Evolutionary conservation across 2,797 vertebrate genomes (phyloP), one percentile per base, ranked within the genome.

Genomic region (Trichosurus vulpecula): DNA sequence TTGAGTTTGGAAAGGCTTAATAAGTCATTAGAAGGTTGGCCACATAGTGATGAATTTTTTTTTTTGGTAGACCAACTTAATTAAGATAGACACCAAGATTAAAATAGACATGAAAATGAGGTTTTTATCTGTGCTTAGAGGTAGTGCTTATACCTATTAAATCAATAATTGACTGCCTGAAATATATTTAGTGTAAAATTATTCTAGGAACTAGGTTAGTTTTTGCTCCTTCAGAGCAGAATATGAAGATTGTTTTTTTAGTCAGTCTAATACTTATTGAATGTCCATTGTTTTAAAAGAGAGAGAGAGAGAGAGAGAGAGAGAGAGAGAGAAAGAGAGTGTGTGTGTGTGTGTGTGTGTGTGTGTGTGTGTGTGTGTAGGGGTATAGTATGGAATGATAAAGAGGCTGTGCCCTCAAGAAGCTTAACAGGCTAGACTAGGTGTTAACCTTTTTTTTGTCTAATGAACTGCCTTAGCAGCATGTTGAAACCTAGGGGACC

Each of bases 1-100:
- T 91, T 92, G 66, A 61, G 19, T 94, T 94, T 92, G 55, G 93
- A 96, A 54, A 93, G 52, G 54, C 14, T 92, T 95, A 41, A 55
- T 94, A 47, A 92, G 4, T 74, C 55, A 30, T 94, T 95, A 19
- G 16, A 41, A 22, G 29, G 41, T 35, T 61, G 66, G 35, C 19
- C 61, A 74, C n/a, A 16, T 74, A 74, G 8, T 74, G 66, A 74
- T 74, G n/a, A 22, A 22, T 4, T 41, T 74, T 74, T 30, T 96
- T 94, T 92, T 93, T 95, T 96, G 41, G 51, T 74, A 74, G 61
- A 66, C 5, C 35, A 66, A 66, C 35, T 66, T n/a, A 66, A 66
- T 58, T 66, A 74, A 74, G 66, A 22, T 22, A 74, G n/a, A 41
- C 2, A 41, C n/a, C n/a, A 41, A 74, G 66, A 41, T 74, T 41